A percentile compares a stretch with the other conserved stretches of the same genome.
phyloP scores from a whole-genome alignment of 2,888 invertebrate genomes.

The Syritta pipiens region DNA sequence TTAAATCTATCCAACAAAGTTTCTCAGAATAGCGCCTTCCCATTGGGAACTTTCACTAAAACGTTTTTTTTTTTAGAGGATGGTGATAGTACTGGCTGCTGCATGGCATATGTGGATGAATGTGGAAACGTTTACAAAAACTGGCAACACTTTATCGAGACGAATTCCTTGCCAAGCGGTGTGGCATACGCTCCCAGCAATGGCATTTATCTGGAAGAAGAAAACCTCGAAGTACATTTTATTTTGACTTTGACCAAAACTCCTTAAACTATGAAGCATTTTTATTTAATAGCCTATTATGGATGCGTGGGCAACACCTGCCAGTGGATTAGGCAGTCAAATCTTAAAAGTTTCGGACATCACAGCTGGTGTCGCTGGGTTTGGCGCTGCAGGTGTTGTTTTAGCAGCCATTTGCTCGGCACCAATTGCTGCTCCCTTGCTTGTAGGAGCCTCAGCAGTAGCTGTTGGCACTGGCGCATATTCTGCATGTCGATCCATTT shows the following conservation, averaged over 20 bases:
- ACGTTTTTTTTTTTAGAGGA: constrained; percentile 50
- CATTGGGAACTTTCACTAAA: neutral
- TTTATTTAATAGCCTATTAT: constrained; percentile 67
- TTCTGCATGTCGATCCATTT: constrained; percentile 72
- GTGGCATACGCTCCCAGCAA: constrained; percentile 79
- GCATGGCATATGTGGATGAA: constrained; percentile 77
- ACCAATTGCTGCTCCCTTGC: constrained; percentile 72
- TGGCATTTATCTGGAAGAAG: constrained; percentile 75
- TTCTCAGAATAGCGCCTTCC: too few species aligned
- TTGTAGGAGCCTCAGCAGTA: constrained; percentile 70
- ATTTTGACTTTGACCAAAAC: neutral
- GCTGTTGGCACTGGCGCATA: constrained; percentile 72
- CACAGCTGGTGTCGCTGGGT: constrained; percentile 71
- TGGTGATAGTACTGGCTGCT: constrained; percentile 73
- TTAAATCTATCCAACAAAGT: too few species aligned
- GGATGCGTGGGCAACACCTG: constrained; percentile 73
- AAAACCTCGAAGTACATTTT: constrained; percentile 43
- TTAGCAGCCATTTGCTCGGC: constrained; percentile 67
- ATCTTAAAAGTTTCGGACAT: constrained; percentile 70
- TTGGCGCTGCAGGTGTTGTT: constrained; percentile 71
- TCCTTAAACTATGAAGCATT: neutral
- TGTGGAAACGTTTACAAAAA: constrained; percentile 79
- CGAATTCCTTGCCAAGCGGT: constrained; percentile 79
- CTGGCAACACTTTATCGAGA: constrained; percentile 78
- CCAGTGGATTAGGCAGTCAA: constrained; percentile 45